Evolutionary conservation across 30 jellyfish, hydroid and myxozoan species (phyloP).

Genomic region (Sanderia malayensis): DNA sequence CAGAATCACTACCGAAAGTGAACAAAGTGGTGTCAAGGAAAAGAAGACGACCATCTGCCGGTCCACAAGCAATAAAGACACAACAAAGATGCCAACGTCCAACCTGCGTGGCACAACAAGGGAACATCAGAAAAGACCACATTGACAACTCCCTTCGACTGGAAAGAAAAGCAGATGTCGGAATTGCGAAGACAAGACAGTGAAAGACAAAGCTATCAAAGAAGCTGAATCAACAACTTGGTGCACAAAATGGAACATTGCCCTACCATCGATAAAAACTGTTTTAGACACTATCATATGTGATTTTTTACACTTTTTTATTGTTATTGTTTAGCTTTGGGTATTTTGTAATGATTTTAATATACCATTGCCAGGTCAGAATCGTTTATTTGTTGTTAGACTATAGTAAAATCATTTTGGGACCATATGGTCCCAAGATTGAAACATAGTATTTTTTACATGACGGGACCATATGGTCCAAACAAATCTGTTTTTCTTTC

Average conservation of each 20-base stretch:
- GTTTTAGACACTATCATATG: conserved; percentile 10
- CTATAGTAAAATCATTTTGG: conserved; percentile 28
- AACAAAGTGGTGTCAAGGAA: conserved; percentile 22
- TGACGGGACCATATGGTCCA: conserved; percentile 23
- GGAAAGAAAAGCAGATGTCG: conserved; percentile 42
- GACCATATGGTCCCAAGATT: conserved; percentile 44
- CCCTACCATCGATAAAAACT: conserved; percentile 37
- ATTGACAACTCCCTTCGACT: conserved; percentile 45
- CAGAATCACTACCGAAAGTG: conserved; percentile 13
- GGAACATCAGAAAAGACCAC: conserved; percentile 33
- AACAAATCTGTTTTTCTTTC: too few relatives aligned
- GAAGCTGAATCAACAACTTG: conserved; percentile 43
- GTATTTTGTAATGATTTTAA: neutral
- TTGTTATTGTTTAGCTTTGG: neutral
- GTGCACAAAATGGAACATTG: conserved; percentile 44
- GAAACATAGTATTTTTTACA: conserved; percentile 5
- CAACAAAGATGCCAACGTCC: conserved; percentile 34
- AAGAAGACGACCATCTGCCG: conserved; percentile 18
- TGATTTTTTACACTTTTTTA: neutral
- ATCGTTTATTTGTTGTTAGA: conserved; percentile 9
- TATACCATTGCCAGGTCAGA: neutral
- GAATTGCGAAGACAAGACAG: conserved; percentile 38
- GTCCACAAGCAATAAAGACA: conserved; percentile 18
- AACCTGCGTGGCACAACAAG: conserved; percentile 42
- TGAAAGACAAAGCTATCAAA: conserved; percentile 5